A percentile compares a stretch with the other conserved stretches of the same genome.
These are phyloP conservation scores for Ianthella basta DNA, from an alignment of 37 sponge, comb jelly and placozoan genomes.

Conservation along the genomic window DNA sequence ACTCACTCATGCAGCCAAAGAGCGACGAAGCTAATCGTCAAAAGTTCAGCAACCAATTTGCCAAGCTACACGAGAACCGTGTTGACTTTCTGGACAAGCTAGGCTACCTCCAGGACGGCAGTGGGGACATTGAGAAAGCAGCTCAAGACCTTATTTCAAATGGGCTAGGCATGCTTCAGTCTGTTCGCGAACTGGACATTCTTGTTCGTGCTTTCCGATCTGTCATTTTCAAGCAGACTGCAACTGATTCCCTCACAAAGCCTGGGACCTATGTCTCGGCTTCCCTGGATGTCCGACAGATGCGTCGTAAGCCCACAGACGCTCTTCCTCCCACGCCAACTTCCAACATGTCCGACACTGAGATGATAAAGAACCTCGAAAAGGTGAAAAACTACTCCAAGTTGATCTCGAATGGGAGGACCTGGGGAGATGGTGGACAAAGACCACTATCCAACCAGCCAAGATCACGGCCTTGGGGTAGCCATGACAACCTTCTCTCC, in stretches of 20 bases:
- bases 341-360: conserved; percentile 8
- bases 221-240: conserved; percentile 8
- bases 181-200: conserved; percentile 14
- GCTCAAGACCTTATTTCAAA: conserved; percentile 13
- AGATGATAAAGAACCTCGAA: conserved; percentile 7
- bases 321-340: conserved; percentile 24
- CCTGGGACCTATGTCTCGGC: not conserved
- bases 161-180: conserved; percentile 10
- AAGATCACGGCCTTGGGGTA: conserved; percentile 9
- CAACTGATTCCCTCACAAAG: not conserved
- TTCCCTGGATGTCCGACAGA: conserved; percentile 24
- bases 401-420: not conserved
- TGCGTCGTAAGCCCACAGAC: conserved; percentile 28
- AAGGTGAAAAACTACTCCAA: conserved; percentile 28
- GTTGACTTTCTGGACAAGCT: conserved; percentile 29
- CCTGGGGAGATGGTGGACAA: not conserved
- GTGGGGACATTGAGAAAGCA: not conserved
- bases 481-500: conserved; percentile 18
- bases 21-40: not conserved
- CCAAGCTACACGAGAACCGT: conserved; percentile 24
- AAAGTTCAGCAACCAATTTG: conserved; percentile 1
- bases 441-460: not conserved
- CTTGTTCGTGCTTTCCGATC: conserved; percentile 22
- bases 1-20: conserved; percentile 8
- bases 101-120: conserved; percentile 30